These are phyloP conservation scores for Sciurus carolinensis DNA, from an alignment of 2,797 vertebrate species.

Conservation along the genomic window DNA sequence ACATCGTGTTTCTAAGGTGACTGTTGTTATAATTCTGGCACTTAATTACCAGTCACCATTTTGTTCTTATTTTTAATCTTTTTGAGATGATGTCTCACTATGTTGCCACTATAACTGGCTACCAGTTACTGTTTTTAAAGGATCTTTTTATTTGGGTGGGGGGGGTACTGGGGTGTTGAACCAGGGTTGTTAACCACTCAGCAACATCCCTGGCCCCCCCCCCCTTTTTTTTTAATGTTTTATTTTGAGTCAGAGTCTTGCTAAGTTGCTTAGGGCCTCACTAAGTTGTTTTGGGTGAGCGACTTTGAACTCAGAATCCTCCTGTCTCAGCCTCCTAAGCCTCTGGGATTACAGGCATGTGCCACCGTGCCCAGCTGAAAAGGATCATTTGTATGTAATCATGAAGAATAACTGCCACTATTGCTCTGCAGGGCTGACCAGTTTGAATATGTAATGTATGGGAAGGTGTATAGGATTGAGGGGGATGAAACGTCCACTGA, in stretches of 20 bases:
- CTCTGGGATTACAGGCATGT: too few species aligned
- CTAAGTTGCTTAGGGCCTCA: too few species aligned
- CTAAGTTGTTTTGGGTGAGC: too few species aligned
- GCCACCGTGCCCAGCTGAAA: too few species aligned
- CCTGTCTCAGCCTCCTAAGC: too few species aligned
- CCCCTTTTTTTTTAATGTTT: too few species aligned
- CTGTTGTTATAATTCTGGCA: neutral
- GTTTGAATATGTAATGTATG: constrained; percentile 99
- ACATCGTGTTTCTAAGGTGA: neutral
- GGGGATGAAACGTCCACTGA: constrained; percentile 99
- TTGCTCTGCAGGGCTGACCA: constrained; percentile 94
- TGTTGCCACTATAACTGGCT: neutral
- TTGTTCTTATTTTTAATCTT: neutral
- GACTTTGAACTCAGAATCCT: too few species aligned
- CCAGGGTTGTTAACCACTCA: too few species aligned
- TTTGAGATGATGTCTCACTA: neutral
- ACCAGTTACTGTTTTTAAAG: neutral
- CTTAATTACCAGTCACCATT: neutral
- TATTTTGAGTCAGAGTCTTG: too few species aligned
- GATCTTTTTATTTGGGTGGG: neutral
- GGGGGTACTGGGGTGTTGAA: too few species aligned
- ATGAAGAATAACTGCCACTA: constrained; percentile 38
- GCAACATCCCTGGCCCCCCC: too few species aligned
- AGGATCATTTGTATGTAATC: neutral
- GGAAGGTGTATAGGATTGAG: constrained; percentile 98